Percentiles rank a stretch among this genome's conserved stretches.
These are phyloP conservation scores for Argyrosomus japonicus DNA, from an alignment of 2,113 vertebrate genomes.

Conservation along the genomic window DNA sequence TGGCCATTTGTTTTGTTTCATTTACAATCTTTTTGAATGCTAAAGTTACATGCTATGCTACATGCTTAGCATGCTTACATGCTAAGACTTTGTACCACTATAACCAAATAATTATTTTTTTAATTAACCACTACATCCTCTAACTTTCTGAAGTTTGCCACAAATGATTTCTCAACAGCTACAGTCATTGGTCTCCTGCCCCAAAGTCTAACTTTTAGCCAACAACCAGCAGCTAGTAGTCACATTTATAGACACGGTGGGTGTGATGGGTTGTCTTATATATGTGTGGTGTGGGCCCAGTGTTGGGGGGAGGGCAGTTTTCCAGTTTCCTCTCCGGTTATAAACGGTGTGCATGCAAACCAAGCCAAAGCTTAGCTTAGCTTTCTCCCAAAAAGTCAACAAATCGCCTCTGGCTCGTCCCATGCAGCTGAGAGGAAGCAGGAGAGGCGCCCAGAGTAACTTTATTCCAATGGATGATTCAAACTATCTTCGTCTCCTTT, in stretches of 20 bases:
- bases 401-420: conserved; percentile 1
- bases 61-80: too few relatives aligned
- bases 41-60: too few relatives aligned
- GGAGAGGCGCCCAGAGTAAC: not conserved
- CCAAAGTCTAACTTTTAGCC: not conserved
- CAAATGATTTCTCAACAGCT: not conserved
- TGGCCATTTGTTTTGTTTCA: too few relatives aligned
- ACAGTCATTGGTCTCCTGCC: not conserved
- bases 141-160: too few relatives aligned
- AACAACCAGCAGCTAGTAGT: too few relatives aligned
- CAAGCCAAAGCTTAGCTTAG: conserved; percentile 58
- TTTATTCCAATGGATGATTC: conserved; percentile 56
- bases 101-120: too few relatives aligned
- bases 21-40: too few relatives aligned
- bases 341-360: not conserved
- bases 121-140: too few relatives aligned
- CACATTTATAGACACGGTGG: conserved; percentile 43
- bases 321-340: conserved; percentile 43
- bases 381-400: conserved; percentile 25
- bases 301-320: conserved; percentile 28
- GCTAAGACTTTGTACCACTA: too few relatives aligned
- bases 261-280: not conserved
- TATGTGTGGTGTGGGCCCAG: not conserved
- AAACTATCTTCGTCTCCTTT: conserved; percentile 37
- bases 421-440: not conserved